Percentiles rank a stretch among this genome's conserved stretches.
Conservation (phyloP, 35 echinoderm and acorn worm genomes). For the Heliocidaris tuberculata region DNA sequence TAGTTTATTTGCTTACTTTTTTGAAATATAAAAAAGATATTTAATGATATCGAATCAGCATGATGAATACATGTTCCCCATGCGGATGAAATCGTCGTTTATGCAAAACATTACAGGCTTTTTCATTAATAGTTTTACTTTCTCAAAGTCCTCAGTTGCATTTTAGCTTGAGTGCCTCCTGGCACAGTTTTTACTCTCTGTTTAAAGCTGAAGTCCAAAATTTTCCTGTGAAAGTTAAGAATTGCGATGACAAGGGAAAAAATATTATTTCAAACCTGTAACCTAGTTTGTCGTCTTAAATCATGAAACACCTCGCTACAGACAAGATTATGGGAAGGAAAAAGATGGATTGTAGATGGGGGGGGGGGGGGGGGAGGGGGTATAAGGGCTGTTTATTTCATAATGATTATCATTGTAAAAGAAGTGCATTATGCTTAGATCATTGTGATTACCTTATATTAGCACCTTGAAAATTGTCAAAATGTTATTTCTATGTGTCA, state of each 20-base stretch:
- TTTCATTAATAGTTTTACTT: background rate
- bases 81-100: conserved; percentile 38
- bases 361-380: no score
- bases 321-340: background rate
- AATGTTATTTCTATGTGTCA: background rate
- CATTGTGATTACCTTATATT: background rate
- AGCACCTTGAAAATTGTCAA: conserved; percentile 1
- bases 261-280: no score
- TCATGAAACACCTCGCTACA: background rate
- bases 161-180: background rate
- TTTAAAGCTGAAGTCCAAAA: no score
- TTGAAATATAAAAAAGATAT: background rate
- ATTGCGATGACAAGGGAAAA: no score
- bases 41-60: conserved; percentile 28
- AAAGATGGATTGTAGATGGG: background rate
- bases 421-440: background rate
- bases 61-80: background rate
- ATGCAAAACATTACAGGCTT: background rate
- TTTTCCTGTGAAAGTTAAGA: no score
- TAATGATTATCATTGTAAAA: background rate
- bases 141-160: background rate
- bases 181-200: background rate
- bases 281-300: no score
- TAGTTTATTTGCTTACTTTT: background rate
- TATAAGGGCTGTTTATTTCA: background rate